phyloP scores from a whole-genome alignment of 1,140 invertebrate genomes.

The Drosophila azteca region DNA sequence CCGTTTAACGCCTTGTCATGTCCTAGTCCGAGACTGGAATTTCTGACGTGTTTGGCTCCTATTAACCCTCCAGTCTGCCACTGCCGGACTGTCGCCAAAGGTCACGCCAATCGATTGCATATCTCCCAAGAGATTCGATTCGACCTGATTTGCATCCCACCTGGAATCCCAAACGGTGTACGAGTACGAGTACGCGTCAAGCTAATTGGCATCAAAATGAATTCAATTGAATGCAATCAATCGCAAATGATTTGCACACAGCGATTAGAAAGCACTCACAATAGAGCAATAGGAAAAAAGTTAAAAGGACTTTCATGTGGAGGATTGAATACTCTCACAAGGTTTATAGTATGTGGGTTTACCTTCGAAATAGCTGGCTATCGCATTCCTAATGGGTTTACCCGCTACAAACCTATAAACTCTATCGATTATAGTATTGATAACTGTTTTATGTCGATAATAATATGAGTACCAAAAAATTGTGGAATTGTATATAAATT shows the following conservation, averaged over 20 bases:
- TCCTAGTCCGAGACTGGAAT: neutral
- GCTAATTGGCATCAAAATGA: constrained; percentile 56
- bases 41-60: constrained; percentile 54
- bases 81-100: constrained; percentile 26
- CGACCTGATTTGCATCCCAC: constrained; percentile 44
- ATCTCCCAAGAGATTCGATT: constrained; percentile 18
- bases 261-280: constrained; percentile 31
- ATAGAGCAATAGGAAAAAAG: neutral
- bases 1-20: constrained; percentile 37
- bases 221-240: constrained; percentile 60
- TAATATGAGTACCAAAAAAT: too few relatives aligned
- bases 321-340: neutral
- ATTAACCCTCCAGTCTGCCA: constrained; percentile 39
- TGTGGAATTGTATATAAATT: too few relatives aligned
- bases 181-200: constrained; percentile 34
- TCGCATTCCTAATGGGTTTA: too few relatives aligned
- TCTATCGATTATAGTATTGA: too few relatives aligned
- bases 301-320: neutral
- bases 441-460: too few relatives aligned
- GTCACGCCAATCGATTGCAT: constrained; percentile 42
- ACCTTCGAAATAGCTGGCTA: too few relatives aligned
- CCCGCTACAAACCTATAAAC: too few relatives aligned
- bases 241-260: constrained; percentile 70
- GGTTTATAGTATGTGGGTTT: neutral
- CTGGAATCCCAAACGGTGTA: neutral